Base-by-base conservation (phyloP, 2,888 invertebrate genomes). In the Poecilobothrus nobilitatus region DNA sequence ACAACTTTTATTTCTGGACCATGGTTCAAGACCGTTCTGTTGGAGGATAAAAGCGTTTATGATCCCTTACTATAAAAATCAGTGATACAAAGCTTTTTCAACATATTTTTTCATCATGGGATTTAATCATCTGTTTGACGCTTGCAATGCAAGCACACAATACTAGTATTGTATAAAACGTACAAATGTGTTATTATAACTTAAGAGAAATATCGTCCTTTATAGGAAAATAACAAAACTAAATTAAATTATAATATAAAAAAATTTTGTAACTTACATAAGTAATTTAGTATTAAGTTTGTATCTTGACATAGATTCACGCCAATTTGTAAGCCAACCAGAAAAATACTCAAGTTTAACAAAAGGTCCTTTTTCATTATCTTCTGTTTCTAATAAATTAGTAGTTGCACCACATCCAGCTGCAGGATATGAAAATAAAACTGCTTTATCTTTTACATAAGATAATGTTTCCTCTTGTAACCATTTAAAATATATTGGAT, bases 321-420 rank as follows among this genome's bases (percentile, higher is more conserved):
- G 88, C 96, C 96, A 97, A 78, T 93, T 91, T 0, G 94, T 91
- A 68, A 96, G 80, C 96, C 96, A 97, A 3, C 96, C 96, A 0
- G 94, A 89, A 83, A 96, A 97, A 81, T 86, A 96, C 81, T 95
- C 95, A 0, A 94, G 91, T 82, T 96, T 96, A 70, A 95, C 92
- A 66, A 92, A 78, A 0, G 96, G 96, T 0, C 95, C 95, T 70
- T 84, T 80, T 0, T 89, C 90, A 78, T 92, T 91, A 77, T 94
- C 94, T 69, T 91, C 83, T 0, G 94, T 93, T 1, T 91, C 86
- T 69, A 91, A 89, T 0, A 89, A 88, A 5, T 85, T 88, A 0
- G 87, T 83, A 10, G 92, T 85, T 33, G 86, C 83, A 0, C 95
- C 95, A 74, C 89, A 89, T 4, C 75, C 74, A 0, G 81, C 81